A percentile compares a stretch with the other conserved stretches of the same genome.
These are phyloP conservation scores for Dryobates pubescens DNA, from an alignment of 2,797 vertebrate species.

Conservation along the genomic window DNA sequence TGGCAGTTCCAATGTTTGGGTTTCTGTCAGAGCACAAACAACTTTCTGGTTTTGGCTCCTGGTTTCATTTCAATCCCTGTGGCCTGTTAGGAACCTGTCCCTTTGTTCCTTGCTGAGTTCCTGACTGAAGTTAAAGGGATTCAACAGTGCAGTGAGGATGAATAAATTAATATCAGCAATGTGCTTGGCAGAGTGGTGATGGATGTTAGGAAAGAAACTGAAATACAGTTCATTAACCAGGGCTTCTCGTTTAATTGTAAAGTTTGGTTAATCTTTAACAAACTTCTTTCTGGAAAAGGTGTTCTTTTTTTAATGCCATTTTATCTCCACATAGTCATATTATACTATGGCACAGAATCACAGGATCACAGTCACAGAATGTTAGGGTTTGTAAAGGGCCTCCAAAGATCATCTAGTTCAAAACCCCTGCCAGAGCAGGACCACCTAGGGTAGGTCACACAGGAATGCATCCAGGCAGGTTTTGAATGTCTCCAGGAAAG, in stretches of 20 bases:
- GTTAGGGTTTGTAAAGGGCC: no score
- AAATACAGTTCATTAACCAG: neutral
- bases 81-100: neutral
- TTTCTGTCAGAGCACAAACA: neutral
- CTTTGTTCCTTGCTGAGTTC: neutral
- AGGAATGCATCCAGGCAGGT: no score
- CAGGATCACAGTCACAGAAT: no score
- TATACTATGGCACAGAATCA: no score
- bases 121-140: neutral
- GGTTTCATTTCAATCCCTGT: neutral
- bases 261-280: neutral
- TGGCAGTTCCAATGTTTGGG: neutral
- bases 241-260: neutral
- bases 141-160: neutral
- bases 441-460: no score
- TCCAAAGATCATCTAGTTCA: no score
- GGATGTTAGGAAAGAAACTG: neutral
- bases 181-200: neutral
- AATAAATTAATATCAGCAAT: neutral
- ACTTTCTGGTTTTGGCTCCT: neutral
- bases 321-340: neutral
- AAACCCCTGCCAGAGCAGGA: no score
- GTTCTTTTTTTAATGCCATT: neutral
- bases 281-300: neutral
- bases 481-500: no score